Evolutionary conservation across 2,888 invertebrate genomes (phyloP), one percentile per base, ranked within the genome.

Genomic region (Pollenia amentaria): DNA sequence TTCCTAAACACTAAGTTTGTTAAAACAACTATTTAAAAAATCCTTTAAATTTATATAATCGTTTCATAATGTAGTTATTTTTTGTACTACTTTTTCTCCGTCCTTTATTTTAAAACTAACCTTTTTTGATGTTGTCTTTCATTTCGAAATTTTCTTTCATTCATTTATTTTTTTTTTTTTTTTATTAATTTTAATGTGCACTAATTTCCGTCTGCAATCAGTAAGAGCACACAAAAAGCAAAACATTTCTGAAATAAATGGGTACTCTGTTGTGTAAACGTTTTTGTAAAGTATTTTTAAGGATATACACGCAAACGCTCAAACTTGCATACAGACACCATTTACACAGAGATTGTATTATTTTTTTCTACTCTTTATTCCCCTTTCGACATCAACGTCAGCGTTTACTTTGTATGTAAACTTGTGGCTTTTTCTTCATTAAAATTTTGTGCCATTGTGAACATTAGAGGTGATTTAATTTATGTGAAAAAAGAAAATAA

Each of bases 151-250:
- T 44, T 64, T 44, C 18, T 44, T 64, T 62, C 29, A 29, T 29
- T 29, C 29, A 29, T 29, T 29, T 29, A 3, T 29, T 29, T 29
- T 29, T 29, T 16, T 29, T 29, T 29, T 29, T 29, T 16, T 69
- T 69, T 69, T 69, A 53, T 69, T 38, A 40, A 10, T 53, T 69
- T 69, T 69, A 69, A 69, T 69, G 29, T 69, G 40, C 69, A 69
- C 69, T 53, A 69, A 69, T 69, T 69, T 69, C 51, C 69, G 51
- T 53, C 51, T 69, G 53, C 51, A 69, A 69, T 69, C 69, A 69
- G 69, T 69, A 69, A 18, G 40, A 53, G 18, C 12, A 40, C 9
- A 51, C 3, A 51, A 40, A 11, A 69, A 69, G 29, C 16, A 12
- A 38, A 51, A 51, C 12, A 12, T 48, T 4, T 51, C 14, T 69